A percentile compares a stretch with the other conserved stretches of the same genome.
Conservation (phyloP, 2,888 invertebrate species). For the Lepeophtheirus nordmannii region DNA sequence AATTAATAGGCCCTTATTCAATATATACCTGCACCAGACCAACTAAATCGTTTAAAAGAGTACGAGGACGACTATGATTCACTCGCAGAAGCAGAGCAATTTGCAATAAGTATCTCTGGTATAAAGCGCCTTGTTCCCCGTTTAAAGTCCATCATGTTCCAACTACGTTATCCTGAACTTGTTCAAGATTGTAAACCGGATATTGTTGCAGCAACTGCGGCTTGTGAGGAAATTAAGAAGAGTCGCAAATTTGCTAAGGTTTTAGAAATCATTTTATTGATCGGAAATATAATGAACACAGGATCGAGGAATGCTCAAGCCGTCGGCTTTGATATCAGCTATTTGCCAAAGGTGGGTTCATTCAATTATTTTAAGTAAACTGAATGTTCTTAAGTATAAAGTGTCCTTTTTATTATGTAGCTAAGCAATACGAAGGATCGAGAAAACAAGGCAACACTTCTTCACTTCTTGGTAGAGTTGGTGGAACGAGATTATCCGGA, state of each 20-base stretch:
- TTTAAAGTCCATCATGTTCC: constrained; percentile 73
- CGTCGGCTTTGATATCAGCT: constrained; percentile 90
- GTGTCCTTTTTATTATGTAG: constrained; percentile 37
- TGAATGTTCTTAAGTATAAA: background rate
- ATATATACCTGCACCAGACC: constrained; percentile 80
- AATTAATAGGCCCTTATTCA: constrained; percentile 34
- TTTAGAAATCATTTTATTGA: constrained; percentile 66
- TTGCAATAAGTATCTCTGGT: constrained; percentile 41
- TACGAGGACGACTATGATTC: constrained; percentile 44
- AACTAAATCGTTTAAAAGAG: constrained; percentile 41
- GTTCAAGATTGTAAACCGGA: constrained; percentile 75
- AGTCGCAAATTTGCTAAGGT: constrained; percentile 80
- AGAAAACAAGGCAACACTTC: constrained; percentile 75
- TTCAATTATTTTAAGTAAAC: background rate
- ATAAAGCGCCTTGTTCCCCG: constrained; percentile 72
- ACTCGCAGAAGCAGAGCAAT: constrained; percentile 82
- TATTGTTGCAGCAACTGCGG: constrained; percentile 84
- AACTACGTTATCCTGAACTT: constrained; percentile 68
- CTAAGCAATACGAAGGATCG: constrained; percentile 76
- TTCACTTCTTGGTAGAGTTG: constrained; percentile 77
- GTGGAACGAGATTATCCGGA: constrained; percentile 79
- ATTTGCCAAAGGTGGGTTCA: constrained; percentile 62
- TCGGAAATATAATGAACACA: constrained; percentile 94
- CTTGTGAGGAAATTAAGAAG: constrained; percentile 78
- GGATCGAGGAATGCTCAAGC: constrained; percentile 85